phyloP scores from a whole-genome alignment of 2,888 invertebrate species.

The Anthophora plumipes region DNA sequence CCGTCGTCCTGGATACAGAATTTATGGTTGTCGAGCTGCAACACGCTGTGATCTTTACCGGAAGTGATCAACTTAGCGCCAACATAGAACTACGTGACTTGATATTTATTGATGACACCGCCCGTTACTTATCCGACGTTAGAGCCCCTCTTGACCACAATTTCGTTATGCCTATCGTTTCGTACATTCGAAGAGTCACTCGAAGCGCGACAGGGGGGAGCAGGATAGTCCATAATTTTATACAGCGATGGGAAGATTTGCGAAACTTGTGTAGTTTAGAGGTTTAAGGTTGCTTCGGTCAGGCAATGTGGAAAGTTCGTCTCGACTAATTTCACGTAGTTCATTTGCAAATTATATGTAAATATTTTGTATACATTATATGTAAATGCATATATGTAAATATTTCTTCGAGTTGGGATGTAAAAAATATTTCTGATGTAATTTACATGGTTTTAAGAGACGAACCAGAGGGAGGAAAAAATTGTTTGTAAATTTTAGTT shows the following conservation, averaged over 20 bases:
- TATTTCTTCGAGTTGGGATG: no score
- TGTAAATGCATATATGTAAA: no score
- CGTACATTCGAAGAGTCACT: not conserved
- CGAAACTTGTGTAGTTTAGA: not conserved
- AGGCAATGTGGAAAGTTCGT: not conserved
- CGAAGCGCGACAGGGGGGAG: no score
- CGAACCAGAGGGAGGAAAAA: no score
- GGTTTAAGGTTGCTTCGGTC: no score
- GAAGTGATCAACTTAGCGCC: conserved; percentile 66
- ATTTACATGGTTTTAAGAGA: no score
- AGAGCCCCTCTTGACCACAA: not conserved
- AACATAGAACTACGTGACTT: conserved; percentile 45
- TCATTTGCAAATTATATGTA: no score
- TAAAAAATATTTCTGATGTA: no score
- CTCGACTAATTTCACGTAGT: no score
- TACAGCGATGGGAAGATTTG: not conserved
- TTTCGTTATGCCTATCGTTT: conserved; percentile 28
- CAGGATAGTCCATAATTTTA: not conserved
- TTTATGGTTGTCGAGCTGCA: conserved; percentile 64
- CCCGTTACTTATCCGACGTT: conserved; percentile 8
- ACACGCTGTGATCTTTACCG: conserved; percentile 66
- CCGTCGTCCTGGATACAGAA: conserved; percentile 70
- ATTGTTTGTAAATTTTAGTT: no score
- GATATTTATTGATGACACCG: conserved; percentile 59
- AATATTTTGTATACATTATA: no score